Base-by-base conservation (phyloP, 2,888 invertebrate species). In the Polymixis flavicincta region DNA sequence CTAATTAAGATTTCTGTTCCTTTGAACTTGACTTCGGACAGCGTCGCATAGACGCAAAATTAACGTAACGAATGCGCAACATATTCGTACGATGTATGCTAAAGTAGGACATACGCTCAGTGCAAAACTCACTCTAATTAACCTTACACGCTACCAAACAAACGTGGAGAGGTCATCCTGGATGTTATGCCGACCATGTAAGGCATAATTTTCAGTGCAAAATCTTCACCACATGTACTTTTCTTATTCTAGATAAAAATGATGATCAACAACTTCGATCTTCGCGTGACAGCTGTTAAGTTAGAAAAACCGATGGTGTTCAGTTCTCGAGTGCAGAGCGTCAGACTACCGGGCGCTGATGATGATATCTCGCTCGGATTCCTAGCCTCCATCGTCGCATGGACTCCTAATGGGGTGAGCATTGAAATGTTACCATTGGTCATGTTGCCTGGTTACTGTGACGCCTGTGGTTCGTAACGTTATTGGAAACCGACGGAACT, bases 391-490 rank as follows among this genome's bases (percentile, higher is more conserved):
- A 91, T 96, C 66, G 72, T 95, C 9, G 96, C 96, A 7, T 96
- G 96, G 96, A 96, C 96, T 25, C 96, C 96, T 66, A 90, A 86
- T 85, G 94, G 94, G 71, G 96, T 96, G 81, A 91, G 92, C 76
- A 54, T 61, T 7, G n/a, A 32, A 17, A 32, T 32, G 32, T 54
- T n/a, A 54, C 17, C 22, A 32, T 4, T 50, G 50, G 7, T 50
- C 50, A 50, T 7, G 8, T 50, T 50, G 19, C 19, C 50, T 50
- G 19, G 50, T 19, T 19, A 50, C 50, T 22, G 19, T 19, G 19
- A 8, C 7, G 50, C 19, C 8, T 50, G 7, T 19, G 8, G 2
- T 50, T 19, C 19, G 22, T 7, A 7, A 50, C 19, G 19, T 7
- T 2, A 19, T 2, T 50, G 19, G 6, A 19, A 19, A 50, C 50